Percentiles rank a stretch among this genome's conserved stretches.
phyloP scores from a whole-genome alignment of 2,797 vertebrate genomes.

The Enteromius radiatus region DNA sequence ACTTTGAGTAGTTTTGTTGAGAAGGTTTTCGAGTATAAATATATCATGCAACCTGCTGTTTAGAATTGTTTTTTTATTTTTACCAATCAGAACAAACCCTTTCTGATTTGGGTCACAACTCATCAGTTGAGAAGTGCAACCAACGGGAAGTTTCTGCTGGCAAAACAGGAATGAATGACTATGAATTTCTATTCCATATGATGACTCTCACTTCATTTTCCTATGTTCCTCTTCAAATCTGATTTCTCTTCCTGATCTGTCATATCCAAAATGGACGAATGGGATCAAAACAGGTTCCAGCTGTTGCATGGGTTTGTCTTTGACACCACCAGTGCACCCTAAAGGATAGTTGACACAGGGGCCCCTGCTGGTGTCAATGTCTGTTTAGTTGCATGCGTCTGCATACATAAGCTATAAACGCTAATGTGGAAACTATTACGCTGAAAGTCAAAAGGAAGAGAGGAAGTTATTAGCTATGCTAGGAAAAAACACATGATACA shows the following conservation, averaged over 20 bases:
- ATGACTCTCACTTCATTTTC: background rate
- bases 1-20: background rate
- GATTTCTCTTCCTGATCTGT: background rate
- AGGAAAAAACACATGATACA: background rate
- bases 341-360: conserved; percentile 27
- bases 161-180: background rate
- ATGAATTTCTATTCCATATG: conserved; percentile 1
- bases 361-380: conserved; percentile 18
- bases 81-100: background rate
- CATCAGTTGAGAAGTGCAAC: background rate
- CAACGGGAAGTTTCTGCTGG: background rate
- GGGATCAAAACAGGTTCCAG: conserved; percentile 20
- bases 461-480: conserved; percentile 3
- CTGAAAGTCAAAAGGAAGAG: background rate
- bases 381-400: conserved; percentile 6
- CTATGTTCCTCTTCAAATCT: background rate
- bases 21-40: background rate
- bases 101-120: background rate
- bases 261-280: background rate
- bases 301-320: background rate
- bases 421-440: conserved; percentile 42
- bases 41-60: background rate
- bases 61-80: background rate
- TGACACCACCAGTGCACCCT: conserved; percentile 6
- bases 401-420: conserved; percentile 4